Base-by-base conservation (phyloP, 2,888 invertebrate genomes). In the Pseudococcus longispinus region DNA sequence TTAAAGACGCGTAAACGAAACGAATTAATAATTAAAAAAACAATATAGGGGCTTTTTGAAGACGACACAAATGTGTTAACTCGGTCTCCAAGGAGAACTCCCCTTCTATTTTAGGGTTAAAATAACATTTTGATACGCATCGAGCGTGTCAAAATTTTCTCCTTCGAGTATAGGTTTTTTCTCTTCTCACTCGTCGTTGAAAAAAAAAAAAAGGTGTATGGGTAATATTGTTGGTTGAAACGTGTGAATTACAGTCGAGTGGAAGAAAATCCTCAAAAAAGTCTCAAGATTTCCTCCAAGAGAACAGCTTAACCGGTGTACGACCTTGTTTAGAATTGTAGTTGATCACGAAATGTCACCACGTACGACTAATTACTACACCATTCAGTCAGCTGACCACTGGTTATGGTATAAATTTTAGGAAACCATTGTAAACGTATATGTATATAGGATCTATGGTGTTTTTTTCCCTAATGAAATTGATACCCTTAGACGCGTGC, bases 11-110 rank as follows among this genome's bases (percentile, higher is more conserved):
- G 83, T 84, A 84, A 84, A 84, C 84, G 84, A 84, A 65, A 84
- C 84, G 84, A 84, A 84, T 84, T 84, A 84, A 84, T 84, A 65
- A 84, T 84, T 84, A 84, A 84, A 65, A 84, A 84, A 84, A 84
- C 55, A 84, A 37, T 60, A 60, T 84, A 60, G 29, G 60, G 84
- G 84, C 37, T 65, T 13, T 32, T 5, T 29, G 83, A 83, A 44
- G 46, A 51, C 51, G 51, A 51, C 44, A 82, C 44, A 29, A 84
- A 84, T 15, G 84, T 60, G 84, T 84, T 84, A 65, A 65, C 29
- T n/a, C 51, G 23, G 37, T 84, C 84, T 65, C 84, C 32, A 51
- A 84, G 84, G 84, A 84, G 55, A 60, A 37, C 32, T 51, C 55
- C 60, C 29, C 13, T 29, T 20, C 15, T 51, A 51, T 51, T 51